These are phyloP conservation scores for Scaptomyza hsui DNA, from an alignment of 1,140 invertebrate species.

Conservation along the genomic window DNA sequence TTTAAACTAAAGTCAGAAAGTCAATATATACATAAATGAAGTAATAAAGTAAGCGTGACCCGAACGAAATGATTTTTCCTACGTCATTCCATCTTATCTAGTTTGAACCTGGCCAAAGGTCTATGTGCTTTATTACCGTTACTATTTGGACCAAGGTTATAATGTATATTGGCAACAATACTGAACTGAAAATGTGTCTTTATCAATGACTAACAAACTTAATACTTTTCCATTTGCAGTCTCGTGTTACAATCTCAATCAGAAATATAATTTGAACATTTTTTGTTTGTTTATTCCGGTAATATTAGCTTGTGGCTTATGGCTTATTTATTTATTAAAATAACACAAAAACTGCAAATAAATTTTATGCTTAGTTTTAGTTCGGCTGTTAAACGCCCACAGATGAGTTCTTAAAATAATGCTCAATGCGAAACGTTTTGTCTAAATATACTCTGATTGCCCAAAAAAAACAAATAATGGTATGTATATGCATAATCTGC, in stretches of 20 bases:
- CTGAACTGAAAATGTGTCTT: too few species aligned
- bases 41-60: slow-evolving; percentile 17
- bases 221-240: too few species aligned
- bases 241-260: too few species aligned
- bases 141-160: too few species aligned
- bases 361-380: slow-evolving; percentile 61
- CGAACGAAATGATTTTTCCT: slow-evolving; percentile 14
- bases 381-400: slow-evolving; percentile 36
- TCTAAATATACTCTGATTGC: slow-evolving; percentile 17
- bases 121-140: too few species aligned
- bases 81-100: neutral
- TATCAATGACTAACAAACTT: too few species aligned
- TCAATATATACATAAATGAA: neutral
- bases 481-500: neutral
- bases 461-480: slow-evolving; percentile 5
- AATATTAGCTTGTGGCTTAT: neutral
- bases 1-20: neutral
- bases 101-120: neutral
- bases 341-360: slow-evolving; percentile 22
- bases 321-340: too few species aligned
- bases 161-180: too few species aligned
- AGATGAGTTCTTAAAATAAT: slow-evolving; percentile 46
- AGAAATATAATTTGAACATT: too few species aligned
- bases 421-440: slow-evolving; percentile 26
- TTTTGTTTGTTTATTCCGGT: too few species aligned